These are phyloP conservation scores for Kryptolebias ocellatus DNA, from an alignment of 2,797 vertebrate genomes.

Conservation along the genomic window DNA sequence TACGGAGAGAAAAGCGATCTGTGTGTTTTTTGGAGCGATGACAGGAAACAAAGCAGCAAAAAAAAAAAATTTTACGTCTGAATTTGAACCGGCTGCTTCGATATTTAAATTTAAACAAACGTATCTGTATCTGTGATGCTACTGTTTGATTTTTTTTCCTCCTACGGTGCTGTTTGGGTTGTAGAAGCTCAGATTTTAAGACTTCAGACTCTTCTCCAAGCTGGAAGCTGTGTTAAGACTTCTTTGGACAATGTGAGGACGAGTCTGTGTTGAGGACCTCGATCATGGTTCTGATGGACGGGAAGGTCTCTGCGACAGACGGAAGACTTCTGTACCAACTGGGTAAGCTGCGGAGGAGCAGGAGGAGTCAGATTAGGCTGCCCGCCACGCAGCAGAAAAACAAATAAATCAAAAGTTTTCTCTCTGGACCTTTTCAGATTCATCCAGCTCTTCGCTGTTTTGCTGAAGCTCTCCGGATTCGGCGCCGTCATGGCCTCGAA, in stretches of 20 bases:
- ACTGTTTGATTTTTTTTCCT: background rate
- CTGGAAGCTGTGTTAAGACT: constrained; percentile 73
- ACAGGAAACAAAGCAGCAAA: background rate
- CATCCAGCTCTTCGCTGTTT: constrained; percentile 94
- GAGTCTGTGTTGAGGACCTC: constrained; percentile 96
- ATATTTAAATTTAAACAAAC: background rate
- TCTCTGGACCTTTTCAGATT: constrained; percentile 88
- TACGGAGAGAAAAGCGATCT: background rate
- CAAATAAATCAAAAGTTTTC: accelerated
- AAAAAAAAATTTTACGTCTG: too few relatives aligned
- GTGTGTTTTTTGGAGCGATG: background rate
- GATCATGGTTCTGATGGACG: constrained; percentile 91
- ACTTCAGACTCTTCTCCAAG: constrained; percentile 14
- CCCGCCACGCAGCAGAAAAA: background rate
- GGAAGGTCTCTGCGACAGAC: constrained; percentile 92
- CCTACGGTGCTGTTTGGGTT: constrained; percentile 33
- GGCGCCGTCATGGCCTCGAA: constrained; percentile 98
- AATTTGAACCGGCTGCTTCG: too few relatives aligned
- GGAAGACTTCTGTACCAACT: constrained; percentile 93
- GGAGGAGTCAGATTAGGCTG: background rate
- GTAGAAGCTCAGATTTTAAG: constrained; percentile 37
- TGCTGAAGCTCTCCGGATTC: constrained; percentile 92
- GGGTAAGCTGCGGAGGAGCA: constrained; percentile 84
- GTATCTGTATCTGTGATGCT: background rate
- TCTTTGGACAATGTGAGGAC: constrained; percentile 89